Evolutionary conservation across 2,888 invertebrate species (phyloP), one percentile per base, ranked within the genome.

Genomic region (Cryptophagus acutangulus): DNA sequence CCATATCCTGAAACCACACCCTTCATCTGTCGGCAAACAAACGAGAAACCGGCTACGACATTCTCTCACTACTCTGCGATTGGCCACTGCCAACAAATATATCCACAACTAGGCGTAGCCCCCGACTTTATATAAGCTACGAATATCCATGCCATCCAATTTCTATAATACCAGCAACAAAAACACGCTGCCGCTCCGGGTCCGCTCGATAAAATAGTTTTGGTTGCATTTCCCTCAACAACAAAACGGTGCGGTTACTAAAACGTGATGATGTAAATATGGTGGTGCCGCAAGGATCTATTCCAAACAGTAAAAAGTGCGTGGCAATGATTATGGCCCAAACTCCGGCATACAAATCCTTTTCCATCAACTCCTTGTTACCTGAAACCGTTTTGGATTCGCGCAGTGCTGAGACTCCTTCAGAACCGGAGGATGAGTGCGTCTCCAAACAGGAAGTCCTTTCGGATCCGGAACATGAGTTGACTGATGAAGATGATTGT

Each of bases 321-420:
- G 34, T 34, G 16, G 15, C 47, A 46, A 48, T 48, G 36, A 54
- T 55, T 45, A 77, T 77, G 75, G 77, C 79, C 41, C 74, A 78
- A 30, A 75, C 78, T 41, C 78, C 80, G 2, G 65, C 81, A 1
- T n/a, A n/a, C n/a, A 81, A 81, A 71, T 86, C 79, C 62, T 90
- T 90, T 72, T 84, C 85, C 59, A 90, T 90, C 61, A 84, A 84
- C 63, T 80, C 84, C 57, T 79, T 89, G 52, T 72, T 89, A 31
- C 84, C 87, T 17, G 85, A 87, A 66, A 85, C 81, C 2, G 71
- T n/a, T n/a, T n/a, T 51, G 24, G 9, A 20, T 20, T 5, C 20
- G 5, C 6, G 41, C 41, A 33, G 40, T 39, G 24, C 45, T 31
- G 16, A 43, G 12, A 40, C 34, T 40, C 13, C 31, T 24, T 24